Evolutionary conservation across 2,113 vertebrate species (phyloP).

Genomic region (Dipodomys merriami): DNA sequence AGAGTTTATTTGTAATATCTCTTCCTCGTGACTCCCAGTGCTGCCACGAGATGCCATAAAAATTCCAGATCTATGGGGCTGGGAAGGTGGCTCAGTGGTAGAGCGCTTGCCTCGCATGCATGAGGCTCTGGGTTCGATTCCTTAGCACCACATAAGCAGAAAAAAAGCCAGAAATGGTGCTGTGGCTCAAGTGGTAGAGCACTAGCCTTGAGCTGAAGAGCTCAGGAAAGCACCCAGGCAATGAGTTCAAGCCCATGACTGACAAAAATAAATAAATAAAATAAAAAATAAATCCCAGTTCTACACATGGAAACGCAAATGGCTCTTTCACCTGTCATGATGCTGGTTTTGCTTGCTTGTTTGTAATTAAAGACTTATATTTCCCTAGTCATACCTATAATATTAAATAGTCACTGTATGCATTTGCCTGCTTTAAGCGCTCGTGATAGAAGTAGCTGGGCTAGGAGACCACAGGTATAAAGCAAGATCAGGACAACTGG

Average conservation of each 20-base stretch:
- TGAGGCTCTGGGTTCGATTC: no score
- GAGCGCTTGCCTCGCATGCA: no score
- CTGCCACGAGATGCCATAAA: conserved; percentile 15
- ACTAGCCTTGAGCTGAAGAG: no score
- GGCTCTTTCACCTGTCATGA: not conserved
- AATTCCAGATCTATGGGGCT: no score
- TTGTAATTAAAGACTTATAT: not conserved
- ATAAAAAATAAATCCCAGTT: not conserved
- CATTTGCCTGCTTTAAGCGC: not conserved
- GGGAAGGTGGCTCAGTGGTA: no score
- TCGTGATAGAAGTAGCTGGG: not conserved
- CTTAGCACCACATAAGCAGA: no score
- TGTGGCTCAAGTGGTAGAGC: no score
- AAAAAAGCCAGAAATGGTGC: no score
- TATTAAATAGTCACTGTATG: not conserved
- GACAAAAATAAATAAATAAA: not conserved
- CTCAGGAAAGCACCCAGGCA: no score
- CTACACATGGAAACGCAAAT: not conserved
- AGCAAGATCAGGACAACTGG: not conserved
- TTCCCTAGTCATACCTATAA: not conserved
- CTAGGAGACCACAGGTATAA: not conserved
- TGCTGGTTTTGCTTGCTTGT: not conserved
- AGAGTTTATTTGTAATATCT: conserved; percentile 47
- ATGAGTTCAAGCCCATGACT: no score
- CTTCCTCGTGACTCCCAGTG: conserved; percentile 3